phyloP scores from a whole-genome alignment of 2,113 vertebrate species.

The Poecilia latipinna region DNA sequence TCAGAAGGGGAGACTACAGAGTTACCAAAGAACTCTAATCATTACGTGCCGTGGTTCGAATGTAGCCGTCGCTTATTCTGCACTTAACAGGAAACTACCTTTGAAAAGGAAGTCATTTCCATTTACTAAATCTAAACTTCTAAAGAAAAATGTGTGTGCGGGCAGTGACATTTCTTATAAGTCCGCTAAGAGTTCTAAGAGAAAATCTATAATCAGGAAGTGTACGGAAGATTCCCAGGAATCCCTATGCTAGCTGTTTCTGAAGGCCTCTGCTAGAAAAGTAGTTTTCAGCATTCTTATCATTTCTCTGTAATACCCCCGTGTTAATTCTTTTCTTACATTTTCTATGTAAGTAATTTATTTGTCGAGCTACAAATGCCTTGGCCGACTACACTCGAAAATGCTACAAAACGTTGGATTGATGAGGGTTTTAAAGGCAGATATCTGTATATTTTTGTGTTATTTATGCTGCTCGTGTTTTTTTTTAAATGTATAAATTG shows the following conservation, averaged over 20 bases:
- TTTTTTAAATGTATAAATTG: constrained; percentile 5
- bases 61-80: constrained; percentile 50
- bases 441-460: constrained; percentile 29
- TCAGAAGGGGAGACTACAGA: constrained; percentile 9
- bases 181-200: background rate
- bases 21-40: constrained; percentile 67
- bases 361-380: too few species aligned
- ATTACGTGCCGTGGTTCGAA: constrained; percentile 11
- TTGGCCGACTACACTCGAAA: background rate
- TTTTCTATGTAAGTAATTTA: background rate
- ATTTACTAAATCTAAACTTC: background rate
- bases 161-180: constrained; percentile 1
- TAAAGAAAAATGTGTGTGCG: constrained; percentile 13
- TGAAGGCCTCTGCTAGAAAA: background rate
- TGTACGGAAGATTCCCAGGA: background rate
- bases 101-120: background rate
- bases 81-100: constrained; percentile 71
- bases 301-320: background rate
- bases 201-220: background rate
- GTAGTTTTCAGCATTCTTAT: background rate
- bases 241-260: background rate
- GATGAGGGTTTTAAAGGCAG: constrained; percentile 1
- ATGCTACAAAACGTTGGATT: background rate
- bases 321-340: background rate
- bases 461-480: constrained; percentile 49